Conservation (phyloP, 1,140 invertebrate species). For the Nebria ingens region DNA sequence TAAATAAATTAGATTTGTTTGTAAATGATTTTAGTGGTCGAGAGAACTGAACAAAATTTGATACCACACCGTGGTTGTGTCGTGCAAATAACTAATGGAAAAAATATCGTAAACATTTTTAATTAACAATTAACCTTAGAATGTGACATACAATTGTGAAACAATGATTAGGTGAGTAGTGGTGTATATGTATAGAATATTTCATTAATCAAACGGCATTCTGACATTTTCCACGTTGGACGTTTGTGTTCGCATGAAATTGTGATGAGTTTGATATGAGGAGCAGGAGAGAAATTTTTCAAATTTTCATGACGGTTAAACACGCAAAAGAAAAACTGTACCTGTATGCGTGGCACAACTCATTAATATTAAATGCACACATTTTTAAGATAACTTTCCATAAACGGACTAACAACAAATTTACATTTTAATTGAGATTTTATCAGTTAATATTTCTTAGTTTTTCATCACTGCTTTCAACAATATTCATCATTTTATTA, state of each 20-base stretch:
- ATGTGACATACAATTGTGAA: constrained; percentile 7
- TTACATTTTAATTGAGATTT: too few relatives aligned
- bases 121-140: constrained; percentile 9
- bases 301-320: background rate
- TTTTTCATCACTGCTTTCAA: background rate
- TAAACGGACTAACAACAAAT: too few relatives aligned
- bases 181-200: too few relatives aligned
- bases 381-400: too few relatives aligned
- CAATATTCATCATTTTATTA: background rate
- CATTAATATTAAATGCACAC: background rate
- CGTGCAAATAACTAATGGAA: constrained; percentile 8
- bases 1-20: background rate
- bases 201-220: constrained; percentile 5
- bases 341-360: background rate
- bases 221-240: background rate
- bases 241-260: background rate
- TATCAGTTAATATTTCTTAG: too few relatives aligned
- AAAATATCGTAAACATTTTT: constrained; percentile 10
- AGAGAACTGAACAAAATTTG: background rate
- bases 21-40: background rate
- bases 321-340: background rate
- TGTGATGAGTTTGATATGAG: background rate
- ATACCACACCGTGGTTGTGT: background rate
- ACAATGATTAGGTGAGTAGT: constrained; percentile 9
- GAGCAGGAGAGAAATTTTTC: background rate